phyloP scores from a whole-genome alignment of 2,797 vertebrate species.

The Sphenodon punctatus region DNA sequence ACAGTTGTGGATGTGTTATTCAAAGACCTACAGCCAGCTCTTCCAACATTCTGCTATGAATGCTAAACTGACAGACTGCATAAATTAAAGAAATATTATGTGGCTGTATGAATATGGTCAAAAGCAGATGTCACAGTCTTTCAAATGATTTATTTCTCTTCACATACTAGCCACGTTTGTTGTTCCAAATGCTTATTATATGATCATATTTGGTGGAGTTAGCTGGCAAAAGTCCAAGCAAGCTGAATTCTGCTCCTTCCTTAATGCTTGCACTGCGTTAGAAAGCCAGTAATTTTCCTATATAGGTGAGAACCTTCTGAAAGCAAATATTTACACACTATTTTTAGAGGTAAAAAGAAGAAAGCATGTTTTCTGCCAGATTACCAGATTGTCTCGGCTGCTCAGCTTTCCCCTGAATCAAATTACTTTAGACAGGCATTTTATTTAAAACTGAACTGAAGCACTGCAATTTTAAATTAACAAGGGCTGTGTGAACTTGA shows the following conservation, averaged over 20 bases:
- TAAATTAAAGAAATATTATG: conserved; percentile 26
- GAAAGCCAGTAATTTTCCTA: not conserved
- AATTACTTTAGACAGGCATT: conserved; percentile 27
- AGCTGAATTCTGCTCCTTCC: not conserved
- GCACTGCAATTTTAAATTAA: conserved; percentile 12
- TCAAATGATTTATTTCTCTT: conserved; percentile 30
- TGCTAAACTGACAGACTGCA: conserved; percentile 32
- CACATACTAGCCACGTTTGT: not conserved
- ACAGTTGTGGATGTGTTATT: not conserved
- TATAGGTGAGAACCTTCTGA: not conserved
- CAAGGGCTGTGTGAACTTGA: not conserved
- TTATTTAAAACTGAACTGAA: conserved; percentile 26
- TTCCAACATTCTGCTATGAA: not conserved
- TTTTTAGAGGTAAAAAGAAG: conserved; percentile 16
- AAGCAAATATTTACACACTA: not conserved
- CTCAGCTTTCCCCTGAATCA: conserved; percentile 26
- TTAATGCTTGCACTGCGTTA: not conserved
- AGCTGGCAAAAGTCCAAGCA: conserved; percentile 8
- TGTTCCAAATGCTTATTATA: conserved; percentile 7
- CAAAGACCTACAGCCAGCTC: conserved; percentile 5
- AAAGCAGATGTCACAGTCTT: conserved; percentile 26
- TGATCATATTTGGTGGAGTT: conserved; percentile 8
- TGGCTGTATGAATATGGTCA: conserved; percentile 1
- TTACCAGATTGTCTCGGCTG: conserved; percentile 7
- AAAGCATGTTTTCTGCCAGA: conserved; percentile 17